Conservation (phyloP, 2,888 invertebrate species). For the Xestia ashworthii region DNA sequence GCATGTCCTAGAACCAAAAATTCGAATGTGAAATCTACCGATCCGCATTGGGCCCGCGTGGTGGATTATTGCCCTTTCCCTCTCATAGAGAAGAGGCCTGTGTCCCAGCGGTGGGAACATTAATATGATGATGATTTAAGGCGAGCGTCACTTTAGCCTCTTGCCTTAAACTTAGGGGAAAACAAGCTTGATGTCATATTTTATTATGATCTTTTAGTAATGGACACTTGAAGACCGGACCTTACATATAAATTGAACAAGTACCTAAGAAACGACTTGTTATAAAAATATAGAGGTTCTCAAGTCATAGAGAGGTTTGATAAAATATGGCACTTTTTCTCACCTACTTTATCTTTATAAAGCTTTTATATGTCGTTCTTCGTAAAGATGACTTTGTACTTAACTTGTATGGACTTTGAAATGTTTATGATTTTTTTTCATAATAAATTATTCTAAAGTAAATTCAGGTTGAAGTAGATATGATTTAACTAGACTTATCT, state of each 20-base stretch:
- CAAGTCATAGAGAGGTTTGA: not conserved
- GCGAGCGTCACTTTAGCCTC: not conserved
- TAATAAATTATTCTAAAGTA: not conserved
- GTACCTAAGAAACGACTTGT: constrained; percentile 19
- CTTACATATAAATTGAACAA: constrained; percentile 35
- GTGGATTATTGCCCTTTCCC: no score
- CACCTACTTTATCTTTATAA: not conserved
- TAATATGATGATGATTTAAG: no score
- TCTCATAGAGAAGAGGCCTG: no score
- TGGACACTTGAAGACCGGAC: constrained; percentile 39
- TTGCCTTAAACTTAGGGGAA: not conserved
- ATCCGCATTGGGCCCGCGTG: no score
- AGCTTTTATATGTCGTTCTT: not conserved
- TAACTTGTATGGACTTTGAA: no score
- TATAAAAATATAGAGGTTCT: constrained; percentile 7
- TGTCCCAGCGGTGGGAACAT: no score
- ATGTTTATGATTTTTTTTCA: no score
- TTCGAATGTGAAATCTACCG: no score
- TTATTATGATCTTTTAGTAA: constrained; percentile 14
- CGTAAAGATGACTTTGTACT: not conserved
- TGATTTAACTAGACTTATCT: not conserved
- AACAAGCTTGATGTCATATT: not conserved
- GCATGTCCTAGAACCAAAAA: no score
- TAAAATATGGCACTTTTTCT: not conserved
- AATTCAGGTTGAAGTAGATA: not conserved